Conservation (phyloP, 23 tunicate genomes). For the Oikopleura dioica region DNA sequence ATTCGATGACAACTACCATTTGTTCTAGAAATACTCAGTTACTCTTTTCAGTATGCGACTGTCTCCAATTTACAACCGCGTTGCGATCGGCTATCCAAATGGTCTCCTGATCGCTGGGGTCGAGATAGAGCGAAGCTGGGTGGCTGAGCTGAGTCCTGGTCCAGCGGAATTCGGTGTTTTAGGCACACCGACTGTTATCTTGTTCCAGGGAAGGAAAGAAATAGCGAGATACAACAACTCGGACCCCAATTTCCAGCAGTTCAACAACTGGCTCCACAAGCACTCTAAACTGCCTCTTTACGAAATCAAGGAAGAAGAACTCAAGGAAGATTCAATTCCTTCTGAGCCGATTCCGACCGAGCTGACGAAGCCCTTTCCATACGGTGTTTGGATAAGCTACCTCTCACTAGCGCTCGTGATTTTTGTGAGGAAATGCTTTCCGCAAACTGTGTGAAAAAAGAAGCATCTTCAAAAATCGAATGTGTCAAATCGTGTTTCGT, state of each 20-base stretch:
- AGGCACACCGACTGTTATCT: neutral
- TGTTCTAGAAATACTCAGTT: neutral
- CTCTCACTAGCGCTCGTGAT: too few species aligned
- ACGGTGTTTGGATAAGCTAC: too few species aligned
- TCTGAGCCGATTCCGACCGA: neutral
- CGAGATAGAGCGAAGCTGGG: neutral
- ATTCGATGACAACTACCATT: neutral
- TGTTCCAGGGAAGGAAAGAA: constrained; percentile 9
- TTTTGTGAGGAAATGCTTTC: too few species aligned
- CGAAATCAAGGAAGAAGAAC: too few species aligned
- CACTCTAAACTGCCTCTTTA: neutral
- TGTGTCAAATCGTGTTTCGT: too few species aligned
- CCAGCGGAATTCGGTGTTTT: constrained; percentile 9
- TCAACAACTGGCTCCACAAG: neutral
- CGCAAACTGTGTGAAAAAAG: too few species aligned
- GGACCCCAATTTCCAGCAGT: neutral
- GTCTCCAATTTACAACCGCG: neutral
- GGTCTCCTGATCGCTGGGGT: constrained; percentile 5
- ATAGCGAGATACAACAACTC: neutral
- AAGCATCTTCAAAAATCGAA: too few species aligned
- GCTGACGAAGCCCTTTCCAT: neutral
- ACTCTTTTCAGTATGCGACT: neutral
- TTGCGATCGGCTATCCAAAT: neutral
- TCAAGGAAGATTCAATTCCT: too few species aligned
- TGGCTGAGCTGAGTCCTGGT: neutral